Evolutionary conservation across 2,888 invertebrate species (phyloP), one percentile per base, ranked within the genome.

Genomic region (Diplazon laetatorius): DNA sequence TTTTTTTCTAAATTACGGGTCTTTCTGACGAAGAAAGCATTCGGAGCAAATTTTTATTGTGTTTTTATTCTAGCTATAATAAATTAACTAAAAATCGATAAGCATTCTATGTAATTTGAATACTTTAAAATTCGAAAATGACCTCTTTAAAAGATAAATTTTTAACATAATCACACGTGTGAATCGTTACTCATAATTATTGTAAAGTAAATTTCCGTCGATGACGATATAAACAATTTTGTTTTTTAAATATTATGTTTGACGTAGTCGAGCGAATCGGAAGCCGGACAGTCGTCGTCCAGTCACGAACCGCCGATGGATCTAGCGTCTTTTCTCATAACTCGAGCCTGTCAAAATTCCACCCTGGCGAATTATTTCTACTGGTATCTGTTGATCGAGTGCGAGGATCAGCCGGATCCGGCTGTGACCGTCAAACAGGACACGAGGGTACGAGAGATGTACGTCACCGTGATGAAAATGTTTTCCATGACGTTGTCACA

Each of bases 381-480:
- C 92, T 99, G 99, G 99, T 98, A 97, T 92, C 92, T 98, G 82
- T 93, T 96, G 76, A 97, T 98, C 79, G 99, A 99, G 92, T 97
- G 98, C 90, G 98, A 98, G 91, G 97, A 97, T 91, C 95, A 95
- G 82, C 84, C 84, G 22, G 95, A 95, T 89, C 92, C 93, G 8
- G 93, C 93, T 30, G 90, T 92, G 50, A 90, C 92, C 66, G 92
- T 92, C 9, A 95, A 95, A 84, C 96, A 96, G 89, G 96, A 97
- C 88, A 93, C 93, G 65, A 93, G 93, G 60, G 94, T 95, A 0
- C 92, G 95, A 55, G 94, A 95, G 85, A 98, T 98, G 97, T 99
- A 98, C 90, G 92, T 95, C 62, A 95, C 95, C 77, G 98, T 99
- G 22, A 95, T 98, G 94, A 94, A 95, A 89, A 95, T 96, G 86